These are phyloP conservation scores for Corythornis madagascariensis DNA, from an alignment of 2,113 vertebrate genomes.

Conservation along the genomic window DNA sequence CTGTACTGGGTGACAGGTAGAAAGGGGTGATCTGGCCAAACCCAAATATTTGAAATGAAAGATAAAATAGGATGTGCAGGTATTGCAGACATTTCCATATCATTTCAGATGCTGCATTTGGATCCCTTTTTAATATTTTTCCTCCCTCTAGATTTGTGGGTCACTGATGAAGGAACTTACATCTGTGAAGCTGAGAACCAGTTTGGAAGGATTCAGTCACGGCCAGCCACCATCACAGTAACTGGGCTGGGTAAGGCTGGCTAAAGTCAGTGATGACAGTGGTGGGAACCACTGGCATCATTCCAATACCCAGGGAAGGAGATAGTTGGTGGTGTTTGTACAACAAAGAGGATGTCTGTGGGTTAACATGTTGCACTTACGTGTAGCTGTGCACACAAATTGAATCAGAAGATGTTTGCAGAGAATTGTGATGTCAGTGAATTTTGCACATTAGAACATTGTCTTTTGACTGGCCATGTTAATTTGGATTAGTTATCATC, in stretches of 20 bases:
- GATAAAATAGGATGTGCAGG: neutral
- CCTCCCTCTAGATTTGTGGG: slow-evolving; percentile 84
- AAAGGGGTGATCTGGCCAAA: neutral
- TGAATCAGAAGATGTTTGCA: neutral
- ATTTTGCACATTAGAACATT: neutral
- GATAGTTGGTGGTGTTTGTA: neutral
- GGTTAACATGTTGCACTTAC: neutral
- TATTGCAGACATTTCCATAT: neutral
- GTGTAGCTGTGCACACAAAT: neutral
- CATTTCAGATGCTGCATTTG: neutral
- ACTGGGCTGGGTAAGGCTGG: slow-evolving; percentile 89
- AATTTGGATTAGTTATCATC: neutral
- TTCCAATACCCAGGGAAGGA: neutral
- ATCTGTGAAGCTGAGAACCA: slow-evolving; percentile 94
- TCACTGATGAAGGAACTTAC: slow-evolving; percentile 88
- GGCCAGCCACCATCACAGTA: slow-evolving; percentile 80
- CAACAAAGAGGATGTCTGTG: neutral
- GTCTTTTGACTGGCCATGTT: neutral
- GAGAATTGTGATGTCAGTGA: neutral
- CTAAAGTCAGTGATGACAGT: neutral
- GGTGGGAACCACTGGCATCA: neutral
- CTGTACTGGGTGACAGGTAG: neutral
- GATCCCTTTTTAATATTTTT: neutral
- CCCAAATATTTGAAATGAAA: neutral
- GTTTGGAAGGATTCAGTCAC: slow-evolving; percentile 89